These are phyloP conservation scores for Lepidocyrtoides sp. DNA, from an alignment of 2,888 invertebrate species.

Conservation along the genomic window DNA sequence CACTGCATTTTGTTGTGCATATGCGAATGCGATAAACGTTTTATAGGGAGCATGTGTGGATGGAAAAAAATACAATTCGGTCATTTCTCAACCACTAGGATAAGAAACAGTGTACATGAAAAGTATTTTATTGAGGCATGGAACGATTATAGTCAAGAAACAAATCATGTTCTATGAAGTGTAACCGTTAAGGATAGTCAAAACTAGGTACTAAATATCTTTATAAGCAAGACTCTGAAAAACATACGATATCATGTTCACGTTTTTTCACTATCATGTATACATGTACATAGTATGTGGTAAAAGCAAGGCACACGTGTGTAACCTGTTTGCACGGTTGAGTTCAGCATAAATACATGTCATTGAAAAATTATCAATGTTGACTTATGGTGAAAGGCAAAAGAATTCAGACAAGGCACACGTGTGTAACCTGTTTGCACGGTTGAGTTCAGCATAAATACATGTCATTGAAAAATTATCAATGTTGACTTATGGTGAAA, in stretches of 20 bases:
- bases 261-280: background rate
- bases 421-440: background rate
- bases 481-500: background rate
- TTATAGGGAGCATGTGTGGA: background rate
- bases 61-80: background rate
- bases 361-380: slow-evolving; percentile 44
- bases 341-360: slow-evolving; percentile 32
- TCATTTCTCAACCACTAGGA: background rate
- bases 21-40: background rate
- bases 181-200: background rate
- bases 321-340: slow-evolving; percentile 40
- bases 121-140: slow-evolving; percentile 5
- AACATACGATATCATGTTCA: background rate
- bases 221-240: background rate
- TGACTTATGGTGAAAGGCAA: background rate
- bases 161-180: slow-evolving; percentile 38
- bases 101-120: background rate
- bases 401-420: background rate
- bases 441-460: slow-evolving; percentile 4
- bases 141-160: background rate
- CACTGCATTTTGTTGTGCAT: background rate
- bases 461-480: slow-evolving; percentile 30
- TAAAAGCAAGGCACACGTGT: background rate
- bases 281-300: background rate
- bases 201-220: background rate